Conservation (phyloP, 2,888 invertebrate species). For the Formica aserva region DNA sequence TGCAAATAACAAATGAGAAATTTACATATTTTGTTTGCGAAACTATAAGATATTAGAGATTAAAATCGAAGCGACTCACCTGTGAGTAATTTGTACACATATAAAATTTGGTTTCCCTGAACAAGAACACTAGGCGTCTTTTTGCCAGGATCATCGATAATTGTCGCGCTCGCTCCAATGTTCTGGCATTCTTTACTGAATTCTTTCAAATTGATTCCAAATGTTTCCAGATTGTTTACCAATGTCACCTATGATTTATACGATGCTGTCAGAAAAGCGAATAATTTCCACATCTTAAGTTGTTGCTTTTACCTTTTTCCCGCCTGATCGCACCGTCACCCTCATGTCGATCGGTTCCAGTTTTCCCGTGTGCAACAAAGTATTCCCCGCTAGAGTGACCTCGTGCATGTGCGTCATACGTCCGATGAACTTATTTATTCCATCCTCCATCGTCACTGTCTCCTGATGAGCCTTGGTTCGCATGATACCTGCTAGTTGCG, state of each 20-base stretch:
- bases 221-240: constrained; percentile 95
- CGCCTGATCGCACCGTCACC: constrained; percentile 92
- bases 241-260: constrained; percentile 90
- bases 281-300: not conserved
- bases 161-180: constrained; percentile 95
- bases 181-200: constrained; percentile 94
- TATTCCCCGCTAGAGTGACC: constrained; percentile 88
- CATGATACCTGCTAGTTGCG: constrained; percentile 85
- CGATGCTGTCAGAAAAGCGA: not conserved
- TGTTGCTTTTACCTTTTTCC: constrained; percentile 91
- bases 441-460: constrained; percentile 90
- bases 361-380: constrained; percentile 88
- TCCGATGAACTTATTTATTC: constrained; percentile 89
- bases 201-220: constrained; percentile 92
- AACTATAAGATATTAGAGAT: not conserved
- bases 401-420: constrained; percentile 92
- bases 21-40: not conserved
- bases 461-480: constrained; percentile 86
- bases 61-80: constrained; percentile 81
- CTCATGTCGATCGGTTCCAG: constrained; percentile 92
- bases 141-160: constrained; percentile 91
- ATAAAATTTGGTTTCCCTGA: constrained; percentile 95
- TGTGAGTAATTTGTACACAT: constrained; percentile 87
- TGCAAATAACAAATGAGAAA: constrained; percentile 83
- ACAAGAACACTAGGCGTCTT: constrained; percentile 92